Percentiles rank a stretch among this genome's conserved stretches.
phyloP scores from a whole-genome alignment of 2,797 vertebrate genomes.

The Champsocephalus gunnari region DNA sequence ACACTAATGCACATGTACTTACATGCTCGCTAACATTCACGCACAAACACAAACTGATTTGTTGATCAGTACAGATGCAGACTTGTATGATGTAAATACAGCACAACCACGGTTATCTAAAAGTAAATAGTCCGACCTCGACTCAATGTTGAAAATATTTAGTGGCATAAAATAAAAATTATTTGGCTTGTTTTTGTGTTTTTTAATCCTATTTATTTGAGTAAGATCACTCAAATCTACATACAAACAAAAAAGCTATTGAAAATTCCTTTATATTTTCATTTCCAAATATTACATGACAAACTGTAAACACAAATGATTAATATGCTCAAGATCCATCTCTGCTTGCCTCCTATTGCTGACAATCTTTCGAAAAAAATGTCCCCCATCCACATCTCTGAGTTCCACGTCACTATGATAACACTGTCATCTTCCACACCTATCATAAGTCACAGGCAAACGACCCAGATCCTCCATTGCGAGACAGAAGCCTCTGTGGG shows the following conservation, averaged over 20 bases:
- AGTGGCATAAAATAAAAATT: not conserved
- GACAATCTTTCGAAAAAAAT: slow-evolving; percentile 64
- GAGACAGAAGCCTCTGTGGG: slow-evolving; percentile 77
- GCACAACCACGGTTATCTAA: slow-evolving; percentile 19
- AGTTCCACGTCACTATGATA: slow-evolving; percentile 68
- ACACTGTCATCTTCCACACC: slow-evolving; percentile 78
- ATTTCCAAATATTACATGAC: slow-evolving; percentile 16
- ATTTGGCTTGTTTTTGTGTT: not conserved
- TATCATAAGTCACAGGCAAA: slow-evolving; percentile 82
- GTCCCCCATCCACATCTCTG: slow-evolving; percentile 57
- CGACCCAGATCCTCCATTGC: slow-evolving; percentile 74
- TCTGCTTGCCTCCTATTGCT: slow-evolving; percentile 47
- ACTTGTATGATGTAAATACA: slow-evolving; percentile 43
- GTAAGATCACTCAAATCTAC: not conserved
- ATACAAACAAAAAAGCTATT: slow-evolving; percentile 14
- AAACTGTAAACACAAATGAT: slow-evolving; percentile 48
- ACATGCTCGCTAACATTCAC: slow-evolving; percentile 39
- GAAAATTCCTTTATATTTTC: slow-evolving; percentile 19
- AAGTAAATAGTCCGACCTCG: slow-evolving; percentile 25
- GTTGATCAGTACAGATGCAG: slow-evolving; percentile 42
- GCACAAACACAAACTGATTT: slow-evolving; percentile 45
- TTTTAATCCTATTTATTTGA: not conserved
- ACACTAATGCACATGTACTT: slow-evolving; percentile 46
- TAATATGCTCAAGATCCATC: slow-evolving; percentile 51
- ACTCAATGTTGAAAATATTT: slow-evolving; percentile 5